Evolutionary conservation across 2,113 vertebrate genomes (phyloP).

Genomic region (Chascanopsetta lugubris): DNA sequence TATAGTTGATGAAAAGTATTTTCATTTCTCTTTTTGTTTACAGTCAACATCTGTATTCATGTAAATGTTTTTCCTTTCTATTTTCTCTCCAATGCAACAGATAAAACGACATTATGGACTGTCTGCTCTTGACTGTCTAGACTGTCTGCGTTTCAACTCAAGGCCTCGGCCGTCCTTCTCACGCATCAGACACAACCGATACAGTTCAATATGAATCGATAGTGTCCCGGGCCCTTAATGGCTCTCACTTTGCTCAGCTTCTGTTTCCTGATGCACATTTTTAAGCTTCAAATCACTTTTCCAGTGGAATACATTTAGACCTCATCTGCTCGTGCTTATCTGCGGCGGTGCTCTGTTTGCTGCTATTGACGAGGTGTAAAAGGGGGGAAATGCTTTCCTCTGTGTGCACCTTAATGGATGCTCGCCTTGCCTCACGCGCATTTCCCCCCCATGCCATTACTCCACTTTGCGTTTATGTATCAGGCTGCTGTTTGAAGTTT

Average conservation of each 20-base stretch:
- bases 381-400: constrained; percentile 1
- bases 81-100: background rate
- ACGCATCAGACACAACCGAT: background rate
- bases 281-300: constrained; percentile 8
- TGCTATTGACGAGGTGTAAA: constrained; percentile 22
- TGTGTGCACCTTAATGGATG: constrained; percentile 16
- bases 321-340: constrained; percentile 18
- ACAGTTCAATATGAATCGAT: constrained; percentile 2
- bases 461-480: constrained; percentile 3
- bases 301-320: constrained; percentile 4
- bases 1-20: background rate
- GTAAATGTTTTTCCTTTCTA: background rate
- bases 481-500: background rate
- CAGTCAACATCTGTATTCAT: background rate
- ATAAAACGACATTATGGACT: constrained; percentile 1
- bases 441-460: background rate
- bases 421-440: constrained; percentile 5
- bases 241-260: background rate
- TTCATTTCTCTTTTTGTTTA: background rate
- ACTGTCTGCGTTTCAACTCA: background rate
- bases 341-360: constrained; percentile 5
- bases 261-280: constrained; percentile 4
- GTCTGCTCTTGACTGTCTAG: background rate
- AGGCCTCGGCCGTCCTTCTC: background rate
- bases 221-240: background rate